Evolutionary conservation across 2,888 invertebrate species (phyloP).

Genomic region (Lumbricus terrestris): DNA sequence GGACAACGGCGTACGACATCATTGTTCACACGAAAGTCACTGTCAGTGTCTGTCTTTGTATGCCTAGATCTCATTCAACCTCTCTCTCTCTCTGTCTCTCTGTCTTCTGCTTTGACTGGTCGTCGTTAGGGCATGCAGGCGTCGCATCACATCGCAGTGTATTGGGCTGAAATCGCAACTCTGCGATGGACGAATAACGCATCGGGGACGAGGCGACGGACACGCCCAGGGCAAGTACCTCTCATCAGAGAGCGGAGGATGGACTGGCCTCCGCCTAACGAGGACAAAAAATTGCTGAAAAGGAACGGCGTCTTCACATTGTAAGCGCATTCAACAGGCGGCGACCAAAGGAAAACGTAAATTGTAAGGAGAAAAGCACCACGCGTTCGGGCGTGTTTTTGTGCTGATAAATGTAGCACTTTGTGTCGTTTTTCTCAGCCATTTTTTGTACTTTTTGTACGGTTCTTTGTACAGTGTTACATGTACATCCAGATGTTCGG

Average conservation of each 20-base stretch:
- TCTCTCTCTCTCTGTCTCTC: neutral
- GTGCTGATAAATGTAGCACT: too few relatives aligned
- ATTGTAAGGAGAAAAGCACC: neutral
- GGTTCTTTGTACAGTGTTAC: neutral
- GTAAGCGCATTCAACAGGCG: neutral
- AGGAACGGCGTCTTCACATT: neutral
- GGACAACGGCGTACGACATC: neutral
- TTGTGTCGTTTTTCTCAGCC: too few relatives aligned
- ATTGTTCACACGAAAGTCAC: neutral
- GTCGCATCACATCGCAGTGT: neutral
- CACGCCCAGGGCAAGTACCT: neutral
- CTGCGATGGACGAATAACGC: neutral
- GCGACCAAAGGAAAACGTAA: neutral
- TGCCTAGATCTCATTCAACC: too few relatives aligned
- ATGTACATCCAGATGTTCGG: neutral
- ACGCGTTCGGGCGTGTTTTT: neutral
- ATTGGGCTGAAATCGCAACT: neutral
- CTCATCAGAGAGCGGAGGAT: neutral
- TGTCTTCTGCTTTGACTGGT: neutral
- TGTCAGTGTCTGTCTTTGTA: neutral
- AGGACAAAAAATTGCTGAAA: neutral
- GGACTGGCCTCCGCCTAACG: neutral
- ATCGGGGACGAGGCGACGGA: neutral
- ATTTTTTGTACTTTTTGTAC: too few relatives aligned
- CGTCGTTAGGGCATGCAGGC: neutral